Conservation (phyloP, 2,113 vertebrate genomes). For the Oncorhynchus tshawytscha region DNA sequence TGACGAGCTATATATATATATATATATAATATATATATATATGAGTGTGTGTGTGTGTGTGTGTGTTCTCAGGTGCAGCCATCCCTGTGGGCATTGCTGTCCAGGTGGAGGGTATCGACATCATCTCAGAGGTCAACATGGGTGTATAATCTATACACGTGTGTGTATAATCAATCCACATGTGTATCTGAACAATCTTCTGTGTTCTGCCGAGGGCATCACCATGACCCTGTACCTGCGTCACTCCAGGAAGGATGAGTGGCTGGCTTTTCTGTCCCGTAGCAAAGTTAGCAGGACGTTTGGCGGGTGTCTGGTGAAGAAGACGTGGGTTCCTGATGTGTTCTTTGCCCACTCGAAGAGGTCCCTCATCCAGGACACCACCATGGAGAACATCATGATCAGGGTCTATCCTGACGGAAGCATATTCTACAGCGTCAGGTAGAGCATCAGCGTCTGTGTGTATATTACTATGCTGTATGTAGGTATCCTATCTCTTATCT, state of each 20-base stretch:
- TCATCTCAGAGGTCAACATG: conserved; percentile 93
- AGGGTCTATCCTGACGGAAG: conserved; percentile 85
- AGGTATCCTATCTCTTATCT: too few relatives aligned
- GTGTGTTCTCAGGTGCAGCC: conserved; percentile 71
- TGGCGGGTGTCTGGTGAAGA: conserved; percentile 85
- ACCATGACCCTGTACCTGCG: conserved; percentile 93
- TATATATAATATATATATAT: too few relatives aligned
- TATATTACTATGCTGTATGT: too few relatives aligned
- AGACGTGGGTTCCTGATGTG: conserved; percentile 93
- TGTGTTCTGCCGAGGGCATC: conserved; percentile 79
- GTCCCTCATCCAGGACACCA: conserved; percentile 91
- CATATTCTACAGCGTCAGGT: conserved; percentile 90
- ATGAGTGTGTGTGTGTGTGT: not conserved
- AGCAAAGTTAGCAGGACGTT: conserved; percentile 91
- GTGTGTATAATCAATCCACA: not conserved
- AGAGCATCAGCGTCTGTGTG: conserved; percentile 6
- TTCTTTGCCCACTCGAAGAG: conserved; percentile 94
- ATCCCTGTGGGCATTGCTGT: conserved; percentile 89
- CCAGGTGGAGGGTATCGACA: conserved; percentile 91
- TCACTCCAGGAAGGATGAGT: conserved; percentile 95
- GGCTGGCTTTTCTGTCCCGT: conserved; percentile 84
- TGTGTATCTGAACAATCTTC: conserved; percentile 16
- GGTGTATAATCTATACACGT: not conserved
- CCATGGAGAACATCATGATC: conserved; percentile 90
- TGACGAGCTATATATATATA: too few relatives aligned